Base-by-base conservation (phyloP, 2,797 vertebrate species). In the Anguilla anguilla region DNA sequence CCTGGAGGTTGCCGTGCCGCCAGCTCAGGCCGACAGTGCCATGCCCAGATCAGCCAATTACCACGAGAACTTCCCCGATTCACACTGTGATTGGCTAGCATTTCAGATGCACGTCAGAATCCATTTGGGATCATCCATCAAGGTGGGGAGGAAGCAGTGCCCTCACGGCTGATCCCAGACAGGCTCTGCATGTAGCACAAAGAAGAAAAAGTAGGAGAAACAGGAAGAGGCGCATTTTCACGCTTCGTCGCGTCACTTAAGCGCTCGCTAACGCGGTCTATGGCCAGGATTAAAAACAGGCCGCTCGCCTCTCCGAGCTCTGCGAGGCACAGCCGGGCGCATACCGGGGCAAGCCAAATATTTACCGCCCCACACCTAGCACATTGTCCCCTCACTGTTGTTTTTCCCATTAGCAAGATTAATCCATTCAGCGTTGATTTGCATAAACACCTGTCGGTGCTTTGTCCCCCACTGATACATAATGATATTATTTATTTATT, bases 371-470 rank as follows among this genome's bases (percentile, higher is more conserved):
- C 74, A 83, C 55, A 67, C 77, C 79, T 67, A 19, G 51, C 77
- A 82, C 77, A 49, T 31, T 82, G 79, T 87, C 79, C 86, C 61
- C 55, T 31, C 79, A 67, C 86, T 64, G 86, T 77, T 77, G 69
- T 82, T 82, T 82, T 87, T 59, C 79, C 86, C 43, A 83, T 87
- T 87, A 83, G 43, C 22, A 28, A 87, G 77, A 87, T 87, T 83
- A 87, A 87, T 87, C 57, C 79, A 83, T 64, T 81, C 59, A 19
- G 57, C 19, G n/a, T 53, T 82, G 61, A 87, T 87, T 83, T 83
- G 77, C 86, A 83, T 83, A 61, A 87, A 87, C 86, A 87, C 86
- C 57, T 87, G 77, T 67, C 59, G n/a, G 57, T 87, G 79, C 86
- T 87, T 87, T 87, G 86, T 67, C 77, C 77, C 77, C 77, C 86